Base-by-base conservation (phyloP, 2,888 invertebrate species). In the Callyntrura sp. region DNA sequence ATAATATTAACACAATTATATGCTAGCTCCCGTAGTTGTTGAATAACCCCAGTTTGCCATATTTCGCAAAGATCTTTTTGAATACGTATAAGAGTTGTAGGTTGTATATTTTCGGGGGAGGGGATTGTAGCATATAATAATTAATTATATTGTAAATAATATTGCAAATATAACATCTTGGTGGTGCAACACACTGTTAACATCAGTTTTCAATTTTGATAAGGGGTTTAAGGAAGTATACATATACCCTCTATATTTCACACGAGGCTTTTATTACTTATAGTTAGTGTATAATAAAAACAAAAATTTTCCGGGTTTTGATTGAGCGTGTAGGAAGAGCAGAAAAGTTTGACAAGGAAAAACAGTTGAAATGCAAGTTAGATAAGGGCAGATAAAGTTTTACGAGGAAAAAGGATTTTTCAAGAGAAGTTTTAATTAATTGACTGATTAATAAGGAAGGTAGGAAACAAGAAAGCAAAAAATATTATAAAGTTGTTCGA, bases 241-340 rank as follows among this genome's bases (percentile, higher is more conserved):
- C 28, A 65, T 68, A 68, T 12, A 51, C 28, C 45, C 60, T 43
- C n/a, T 35, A 65, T n/a, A 17, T 25, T 48, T 83, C 83, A 83
- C 83, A 83, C 83, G 83, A 83, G 83, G 83, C 83, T 83, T 83
- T 68, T 83, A 60, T 17, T 81, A 83, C 12, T 20, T 82, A 14
- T 43, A 43, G 79, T 35, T 17, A 2, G 43, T 62, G 20, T 14
- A 76, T 45, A 17, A 62, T 81, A 60, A 12, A 5, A 20, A 48
- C 20, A 6, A 23, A 14, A 14, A 81, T 48, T 25, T 17, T 51
- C 6, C 4, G 23, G 76, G 28, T 55, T 14, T 55, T 25, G 78
- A 51, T 25, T 55, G 43, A 25, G 25, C n/a, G 55, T 28, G 45
- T 45, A 81, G 79, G 60, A 60, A 79, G 57, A 79, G 57, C 57